Evolutionary conservation across 2,797 vertebrate genomes (phyloP).

Genomic region (Molothrus aeneus): DNA sequence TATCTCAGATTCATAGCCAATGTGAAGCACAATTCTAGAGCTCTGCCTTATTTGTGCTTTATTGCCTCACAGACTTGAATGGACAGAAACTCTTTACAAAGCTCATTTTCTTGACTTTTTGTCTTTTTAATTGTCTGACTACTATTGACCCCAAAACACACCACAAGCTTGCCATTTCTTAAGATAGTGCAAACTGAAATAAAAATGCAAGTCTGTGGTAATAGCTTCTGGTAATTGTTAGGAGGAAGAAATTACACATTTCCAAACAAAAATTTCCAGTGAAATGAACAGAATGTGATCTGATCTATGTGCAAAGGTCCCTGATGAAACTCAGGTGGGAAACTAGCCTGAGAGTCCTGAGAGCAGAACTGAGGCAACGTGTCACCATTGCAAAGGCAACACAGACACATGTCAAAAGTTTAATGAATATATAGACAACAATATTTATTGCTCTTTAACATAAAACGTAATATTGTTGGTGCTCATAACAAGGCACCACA

Average conservation of each 20-base stretch:
- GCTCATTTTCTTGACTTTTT: neutral
- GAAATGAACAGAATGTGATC: neutral
- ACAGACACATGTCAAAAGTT: fast-evolving
- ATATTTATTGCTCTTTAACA: neutral
- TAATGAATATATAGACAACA: neutral
- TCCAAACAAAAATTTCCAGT: neutral
- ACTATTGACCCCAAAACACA: neutral
- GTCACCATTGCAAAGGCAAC: neutral
- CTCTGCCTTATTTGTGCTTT: neutral
- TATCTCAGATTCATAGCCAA: neutral
- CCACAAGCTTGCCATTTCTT: neutral
- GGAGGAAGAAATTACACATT: neutral
- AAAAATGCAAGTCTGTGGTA: neutral
- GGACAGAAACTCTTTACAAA: neutral
- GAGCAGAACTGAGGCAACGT: neutral
- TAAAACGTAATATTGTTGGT: neutral
- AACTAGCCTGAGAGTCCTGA: neutral
- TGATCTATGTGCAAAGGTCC: fast-evolving
- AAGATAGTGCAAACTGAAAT: neutral
- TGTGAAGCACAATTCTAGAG: neutral
- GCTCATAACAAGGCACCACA: neutral
- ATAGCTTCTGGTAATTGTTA: neutral
- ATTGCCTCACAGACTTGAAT: neutral
- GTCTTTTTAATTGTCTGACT: neutral
- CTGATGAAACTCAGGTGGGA: neutral